A percentile compares a stretch with the other conserved stretches of the same genome.
Evolutionary conservation across 2,113 vertebrate species (phyloP).

Genomic region (Ochotona curzoniae): DNA sequence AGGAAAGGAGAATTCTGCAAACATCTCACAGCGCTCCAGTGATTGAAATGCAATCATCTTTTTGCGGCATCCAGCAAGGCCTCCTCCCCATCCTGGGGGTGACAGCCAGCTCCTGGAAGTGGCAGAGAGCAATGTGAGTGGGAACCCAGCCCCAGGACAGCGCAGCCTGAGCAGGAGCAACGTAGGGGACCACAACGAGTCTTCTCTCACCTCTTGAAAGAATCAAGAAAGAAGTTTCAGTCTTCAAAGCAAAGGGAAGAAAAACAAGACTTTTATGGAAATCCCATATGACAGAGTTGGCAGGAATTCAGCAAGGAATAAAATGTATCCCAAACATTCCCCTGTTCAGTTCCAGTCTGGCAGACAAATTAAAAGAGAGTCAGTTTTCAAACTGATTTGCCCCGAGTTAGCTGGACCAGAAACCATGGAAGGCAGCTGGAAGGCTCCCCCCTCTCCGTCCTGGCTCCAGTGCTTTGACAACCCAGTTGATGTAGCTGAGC

Average conservation of each 20-base stretch:
- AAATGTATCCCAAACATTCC: slow-evolving; percentile 67
- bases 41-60: neutral
- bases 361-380: slow-evolving; percentile 69
- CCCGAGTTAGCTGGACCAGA: slow-evolving; percentile 36
- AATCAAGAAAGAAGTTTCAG: slow-evolving; percentile 21
- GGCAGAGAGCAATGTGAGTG: neutral
- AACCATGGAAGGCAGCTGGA: neutral
- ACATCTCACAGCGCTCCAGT: neutral
- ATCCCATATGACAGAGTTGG: slow-evolving; percentile 68
- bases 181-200: neutral
- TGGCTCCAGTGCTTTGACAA: neutral
- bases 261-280: slow-evolving; percentile 74
- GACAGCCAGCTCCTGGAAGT: neutral
- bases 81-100: neutral
- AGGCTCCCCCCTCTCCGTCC: neutral
- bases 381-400: slow-evolving; percentile 68
- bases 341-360: slow-evolving; percentile 44
- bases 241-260: slow-evolving; percentile 70
- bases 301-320: slow-evolving; percentile 62
- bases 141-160: neutral
- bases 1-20: neutral
- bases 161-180: neutral
- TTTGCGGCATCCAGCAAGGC: neutral
- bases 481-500: neutral
- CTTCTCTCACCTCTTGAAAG: slow-evolving; percentile 58